Evolutionary conservation across 2,113 vertebrate genomes (phyloP).

Genomic region (Scomber scombrus): DNA sequence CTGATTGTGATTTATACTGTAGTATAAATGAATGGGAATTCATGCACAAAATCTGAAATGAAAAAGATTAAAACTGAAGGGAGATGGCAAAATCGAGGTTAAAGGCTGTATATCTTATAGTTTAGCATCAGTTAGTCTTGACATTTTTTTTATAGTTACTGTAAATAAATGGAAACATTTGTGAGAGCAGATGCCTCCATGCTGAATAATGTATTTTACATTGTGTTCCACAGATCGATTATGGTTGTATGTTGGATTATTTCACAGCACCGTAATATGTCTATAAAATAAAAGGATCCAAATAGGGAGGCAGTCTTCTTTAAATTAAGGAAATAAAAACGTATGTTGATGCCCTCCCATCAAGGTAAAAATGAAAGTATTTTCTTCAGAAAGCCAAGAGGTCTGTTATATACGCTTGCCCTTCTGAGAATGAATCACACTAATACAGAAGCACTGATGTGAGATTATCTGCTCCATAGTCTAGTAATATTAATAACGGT

Average conservation of each 20-base stretch:
- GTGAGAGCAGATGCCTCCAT: background rate
- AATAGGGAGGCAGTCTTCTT: background rate
- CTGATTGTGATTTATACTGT: constrained; percentile 34
- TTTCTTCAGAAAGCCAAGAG: background rate
- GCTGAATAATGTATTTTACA: background rate
- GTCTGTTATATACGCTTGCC: background rate
- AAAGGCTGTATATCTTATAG: constrained; percentile 22
- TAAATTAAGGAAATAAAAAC: background rate
- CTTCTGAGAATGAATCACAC: background rate
- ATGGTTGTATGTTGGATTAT: background rate
- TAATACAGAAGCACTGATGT: constrained; percentile 6
- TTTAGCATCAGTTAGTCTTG: constrained; percentile 10
- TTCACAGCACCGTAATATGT: background rate
- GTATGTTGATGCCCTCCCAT: background rate
- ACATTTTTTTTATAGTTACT: background rate
- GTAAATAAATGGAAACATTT: background rate
- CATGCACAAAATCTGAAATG: constrained; percentile 36
- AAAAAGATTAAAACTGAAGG: constrained; percentile 26
- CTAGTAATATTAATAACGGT: constrained; percentile 8
- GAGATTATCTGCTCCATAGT: constrained; percentile 20
- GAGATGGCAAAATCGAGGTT: constrained; percentile 11
- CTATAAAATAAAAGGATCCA: background rate
- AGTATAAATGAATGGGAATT: background rate
- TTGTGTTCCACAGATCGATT: background rate
- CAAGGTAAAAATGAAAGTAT: background rate